Evolutionary conservation across 2,888 invertebrate genomes (phyloP), one percentile per base, ranked within the genome.

Genomic region (Liopterus haemorrhoidalis): DNA sequence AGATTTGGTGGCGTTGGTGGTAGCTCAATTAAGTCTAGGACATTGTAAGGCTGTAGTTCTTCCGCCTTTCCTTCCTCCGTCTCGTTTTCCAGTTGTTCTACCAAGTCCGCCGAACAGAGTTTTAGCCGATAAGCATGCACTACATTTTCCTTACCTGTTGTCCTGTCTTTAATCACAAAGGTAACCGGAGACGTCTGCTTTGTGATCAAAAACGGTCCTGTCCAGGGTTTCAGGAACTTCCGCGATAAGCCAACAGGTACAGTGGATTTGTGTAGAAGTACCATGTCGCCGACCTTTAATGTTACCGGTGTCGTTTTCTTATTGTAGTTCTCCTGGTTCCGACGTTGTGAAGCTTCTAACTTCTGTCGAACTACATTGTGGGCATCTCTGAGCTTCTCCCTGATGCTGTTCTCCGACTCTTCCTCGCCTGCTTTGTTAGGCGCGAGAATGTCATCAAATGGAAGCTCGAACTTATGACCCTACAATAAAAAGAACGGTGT

Each of bases 401-500:
- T 5, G 6, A 39, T 11, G 11, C 18, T 12, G 24, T 27, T 9
- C 1, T 39, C 18, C 1, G 9, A 16, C 5, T 21, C 11, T n/a
- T 16, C n/a, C 8, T 37, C 9, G 5, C 18, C 9, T 15, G 27
- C 5, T 2, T 8, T 2, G 16, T 16, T 24, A 27, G 39, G 39
- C 5, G 27, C n/a, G 2, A 39, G 5, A 14, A 14, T 15, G 18
- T 39, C 39, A 2, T 39, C 39, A 16, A 21, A 39, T 3, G 39
- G 39, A 2, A 27, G 5, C 5, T 39, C 39, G n/a, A 49, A 35
- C 15, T 50, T 45, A 9, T 46, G 25, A 2, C 49, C 54, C 30
- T 44, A 41, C 8, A 43, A n/a, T 8, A 54, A 24, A 27, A 41
- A 49, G 12, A 44, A 42, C 1, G 53, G 53, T 4, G 46, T 38